Evolutionary conservation across 2,113 vertebrate species (phyloP).

Genomic region (Embiotoca jacksoni): DNA sequence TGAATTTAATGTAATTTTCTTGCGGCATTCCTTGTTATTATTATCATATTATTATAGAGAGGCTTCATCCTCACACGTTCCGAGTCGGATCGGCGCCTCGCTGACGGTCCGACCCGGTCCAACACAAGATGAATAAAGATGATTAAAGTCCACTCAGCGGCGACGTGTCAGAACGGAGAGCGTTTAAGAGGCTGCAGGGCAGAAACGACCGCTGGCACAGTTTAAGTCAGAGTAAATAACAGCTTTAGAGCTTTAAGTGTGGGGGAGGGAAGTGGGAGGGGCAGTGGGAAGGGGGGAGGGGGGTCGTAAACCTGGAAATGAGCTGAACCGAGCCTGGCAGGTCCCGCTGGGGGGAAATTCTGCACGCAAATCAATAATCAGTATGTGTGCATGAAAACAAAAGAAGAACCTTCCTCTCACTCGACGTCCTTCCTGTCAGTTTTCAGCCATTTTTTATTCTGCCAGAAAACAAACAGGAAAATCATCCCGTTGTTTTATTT

Average conservation of each 20-base stretch:
- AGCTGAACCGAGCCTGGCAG: conserved; percentile 14
- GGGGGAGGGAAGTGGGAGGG: neutral
- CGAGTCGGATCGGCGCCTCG: too few relatives aligned
- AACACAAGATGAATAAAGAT: conserved; percentile 10
- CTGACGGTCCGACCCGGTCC: neutral
- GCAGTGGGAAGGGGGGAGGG: neutral
- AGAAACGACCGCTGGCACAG: conserved; percentile 11
- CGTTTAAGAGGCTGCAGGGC: neutral
- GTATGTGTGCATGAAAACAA: neutral
- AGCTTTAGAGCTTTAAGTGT: conserved; percentile 3
- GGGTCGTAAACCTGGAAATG: conserved; percentile 10
- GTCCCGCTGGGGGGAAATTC: neutral
- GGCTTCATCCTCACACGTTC: too few relatives aligned
- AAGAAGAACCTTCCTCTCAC: neutral
- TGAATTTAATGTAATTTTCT: too few relatives aligned
- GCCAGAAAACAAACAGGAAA: too few relatives aligned
- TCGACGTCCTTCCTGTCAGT: neutral
- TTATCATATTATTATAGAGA: too few relatives aligned
- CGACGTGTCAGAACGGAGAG: neutral
- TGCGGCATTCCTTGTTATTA: too few relatives aligned
- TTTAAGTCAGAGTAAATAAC: conserved; percentile 7
- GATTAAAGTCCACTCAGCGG: conserved; percentile 12
- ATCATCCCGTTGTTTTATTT: too few relatives aligned
- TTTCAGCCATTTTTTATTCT: too few relatives aligned
- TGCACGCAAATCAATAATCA: neutral